Percentiles rank a stretch among this genome's conserved stretches.
Evolutionary conservation across 2,888 invertebrate species (phyloP).

Genomic region (Agrochola circellaris): DNA sequence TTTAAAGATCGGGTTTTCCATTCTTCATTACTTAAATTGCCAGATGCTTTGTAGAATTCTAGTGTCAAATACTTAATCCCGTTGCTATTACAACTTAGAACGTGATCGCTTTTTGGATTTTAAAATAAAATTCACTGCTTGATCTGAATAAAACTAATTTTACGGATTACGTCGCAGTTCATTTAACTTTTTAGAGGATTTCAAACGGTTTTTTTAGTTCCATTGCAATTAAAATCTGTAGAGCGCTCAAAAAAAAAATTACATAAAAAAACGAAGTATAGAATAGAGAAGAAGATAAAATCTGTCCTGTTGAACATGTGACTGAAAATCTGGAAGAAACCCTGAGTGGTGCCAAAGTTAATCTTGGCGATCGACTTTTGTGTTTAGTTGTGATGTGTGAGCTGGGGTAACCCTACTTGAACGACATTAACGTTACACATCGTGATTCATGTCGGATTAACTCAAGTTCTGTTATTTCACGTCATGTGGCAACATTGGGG

Average conservation of each 20-base stretch:
- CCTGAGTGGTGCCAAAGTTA: slow-evolving; percentile 1
- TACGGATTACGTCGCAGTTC: slow-evolving; percentile 39
- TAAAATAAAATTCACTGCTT: slow-evolving; percentile 6
- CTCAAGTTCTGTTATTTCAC: slow-evolving; percentile 59
- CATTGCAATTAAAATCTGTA: neutral
- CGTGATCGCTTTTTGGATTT: slow-evolving; percentile 3
- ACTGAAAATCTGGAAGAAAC: neutral
- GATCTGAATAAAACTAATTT: slow-evolving; percentile 48
- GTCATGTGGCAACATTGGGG: slow-evolving; percentile 56
- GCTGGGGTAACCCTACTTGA: slow-evolving; percentile 53
- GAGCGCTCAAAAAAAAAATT: slow-evolving; percentile 4
- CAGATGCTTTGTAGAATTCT: neutral
- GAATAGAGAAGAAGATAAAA: neutral
- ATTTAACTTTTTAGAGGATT: slow-evolving; percentile 36
- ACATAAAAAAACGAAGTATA: neutral
- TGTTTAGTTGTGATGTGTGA: slow-evolving; percentile 6
- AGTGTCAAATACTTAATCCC: slow-evolving; percentile 1
- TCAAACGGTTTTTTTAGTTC: slow-evolving; percentile 9
- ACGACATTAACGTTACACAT: slow-evolving; percentile 56
- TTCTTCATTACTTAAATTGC: neutral
- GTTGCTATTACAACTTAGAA: neutral
- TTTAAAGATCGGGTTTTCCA: neutral
- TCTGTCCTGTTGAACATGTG: neutral
- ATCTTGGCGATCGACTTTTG: slow-evolving; percentile 17
- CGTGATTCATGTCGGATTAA: slow-evolving; percentile 64